phyloP scores from a whole-genome alignment of 2,888 invertebrate genomes.

The Spodoptera littoralis region DNA sequence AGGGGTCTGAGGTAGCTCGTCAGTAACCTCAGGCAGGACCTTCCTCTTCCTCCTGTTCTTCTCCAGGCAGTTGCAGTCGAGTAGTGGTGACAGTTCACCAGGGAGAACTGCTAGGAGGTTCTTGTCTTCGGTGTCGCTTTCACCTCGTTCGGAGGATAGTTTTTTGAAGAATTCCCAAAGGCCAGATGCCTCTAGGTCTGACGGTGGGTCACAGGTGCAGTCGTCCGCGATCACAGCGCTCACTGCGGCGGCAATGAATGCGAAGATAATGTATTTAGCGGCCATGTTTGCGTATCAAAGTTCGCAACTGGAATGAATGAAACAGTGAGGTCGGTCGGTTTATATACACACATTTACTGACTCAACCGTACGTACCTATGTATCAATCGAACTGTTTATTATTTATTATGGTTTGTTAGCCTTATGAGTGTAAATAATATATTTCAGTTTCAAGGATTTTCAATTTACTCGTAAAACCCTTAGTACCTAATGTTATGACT shows the following conservation, averaged over 20 bases:
- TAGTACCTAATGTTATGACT: too few species aligned
- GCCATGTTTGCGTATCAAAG: slow-evolving; percentile 55
- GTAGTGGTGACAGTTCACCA: slow-evolving; percentile 55
- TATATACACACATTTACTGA: slow-evolving; percentile 42
- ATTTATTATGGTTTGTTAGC: slow-evolving; percentile 7
- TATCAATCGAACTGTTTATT: slow-evolving; percentile 25
- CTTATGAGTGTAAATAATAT: slow-evolving; percentile 33
- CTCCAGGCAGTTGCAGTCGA: slow-evolving; percentile 57
- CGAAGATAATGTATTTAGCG: slow-evolving; percentile 50
- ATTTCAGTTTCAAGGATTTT: slow-evolving; percentile 2
- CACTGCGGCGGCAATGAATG: slow-evolving; percentile 26
- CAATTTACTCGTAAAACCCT: too few species aligned
- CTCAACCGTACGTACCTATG: slow-evolving; percentile 15
- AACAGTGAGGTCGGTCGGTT: slow-evolving; percentile 1
- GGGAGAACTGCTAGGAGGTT: slow-evolving; percentile 51
- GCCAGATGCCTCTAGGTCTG: slow-evolving; percentile 14
- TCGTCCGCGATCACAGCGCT: slow-evolving; percentile 25
- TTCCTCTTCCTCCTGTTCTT: slow-evolving; percentile 59
- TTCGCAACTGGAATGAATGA: slow-evolving; percentile 47
- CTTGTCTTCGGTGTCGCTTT: slow-evolving; percentile 13
- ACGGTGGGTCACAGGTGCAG: slow-evolving; percentile 42
- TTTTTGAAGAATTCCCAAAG: slow-evolving; percentile 51
- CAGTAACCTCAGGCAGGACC: slow-evolving; percentile 20
- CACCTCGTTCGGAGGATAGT: slow-evolving; percentile 33
- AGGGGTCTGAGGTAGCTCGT: slow-evolving; percentile 11